phyloP scores from a whole-genome alignment of 2,888 invertebrate genomes.

The Nephrotoma flavescens region DNA sequence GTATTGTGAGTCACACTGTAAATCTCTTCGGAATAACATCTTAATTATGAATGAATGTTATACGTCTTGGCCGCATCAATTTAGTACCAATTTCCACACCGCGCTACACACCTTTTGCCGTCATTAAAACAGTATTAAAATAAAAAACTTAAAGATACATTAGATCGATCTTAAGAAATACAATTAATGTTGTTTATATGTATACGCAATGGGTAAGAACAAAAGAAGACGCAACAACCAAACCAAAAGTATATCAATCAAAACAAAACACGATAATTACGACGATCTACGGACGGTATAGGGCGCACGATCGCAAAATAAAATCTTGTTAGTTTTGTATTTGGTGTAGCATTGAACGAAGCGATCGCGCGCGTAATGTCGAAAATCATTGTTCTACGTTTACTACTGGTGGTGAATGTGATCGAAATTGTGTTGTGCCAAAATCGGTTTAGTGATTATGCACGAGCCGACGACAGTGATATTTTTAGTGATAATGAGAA shows the following conservation, averaged over 20 bases:
- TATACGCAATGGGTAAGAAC: not conserved
- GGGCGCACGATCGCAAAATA: not conserved
- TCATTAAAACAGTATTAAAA: not conserved
- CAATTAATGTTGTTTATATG: not conserved
- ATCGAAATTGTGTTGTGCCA: not conserved
- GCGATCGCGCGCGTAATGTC: not conserved
- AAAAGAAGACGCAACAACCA: not conserved
- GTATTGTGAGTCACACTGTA: not conserved
- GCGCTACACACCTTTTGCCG: not conserved
- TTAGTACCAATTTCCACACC: not conserved
- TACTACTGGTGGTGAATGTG: not conserved
- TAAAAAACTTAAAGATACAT: not conserved
- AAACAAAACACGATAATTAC: not conserved
- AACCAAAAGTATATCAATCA: not conserved
- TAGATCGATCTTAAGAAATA: not conserved
- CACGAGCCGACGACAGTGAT: not conserved
- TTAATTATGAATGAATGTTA: not conserved
- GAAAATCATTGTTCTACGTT: not conserved
- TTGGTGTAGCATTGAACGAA: not conserved
- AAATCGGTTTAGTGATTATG: not conserved
- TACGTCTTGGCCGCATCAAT: not conserved
- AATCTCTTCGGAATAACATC: not conserved
- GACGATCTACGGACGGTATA: not conserved
- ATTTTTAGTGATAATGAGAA: constrained; percentile 7
- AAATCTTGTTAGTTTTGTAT: not conserved